These are phyloP conservation scores for Catagonus wagneri DNA, from an alignment of 2,113 vertebrate genomes.

Conservation along the genomic window DNA sequence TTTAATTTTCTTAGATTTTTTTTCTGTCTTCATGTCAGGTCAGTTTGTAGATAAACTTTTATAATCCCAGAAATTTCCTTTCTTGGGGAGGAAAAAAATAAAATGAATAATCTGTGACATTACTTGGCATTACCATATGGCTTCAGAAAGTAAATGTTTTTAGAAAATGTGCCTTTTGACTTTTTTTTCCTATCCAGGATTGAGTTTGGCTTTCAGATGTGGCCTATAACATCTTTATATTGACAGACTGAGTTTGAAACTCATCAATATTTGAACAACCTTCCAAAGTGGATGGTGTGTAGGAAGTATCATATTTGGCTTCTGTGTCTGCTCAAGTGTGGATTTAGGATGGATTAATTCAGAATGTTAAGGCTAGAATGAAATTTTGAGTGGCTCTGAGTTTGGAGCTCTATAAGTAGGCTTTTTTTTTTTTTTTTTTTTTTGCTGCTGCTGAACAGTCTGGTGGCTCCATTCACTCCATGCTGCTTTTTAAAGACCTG, in stretches of 20 bases:
- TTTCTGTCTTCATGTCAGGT: background rate
- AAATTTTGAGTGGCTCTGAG: background rate
- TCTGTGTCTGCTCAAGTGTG: background rate
- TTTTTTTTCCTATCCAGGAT: background rate
- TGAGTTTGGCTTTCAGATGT: background rate
- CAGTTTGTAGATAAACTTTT: background rate
- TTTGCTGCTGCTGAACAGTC: background rate
- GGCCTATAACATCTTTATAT: background rate
- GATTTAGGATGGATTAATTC: background rate
- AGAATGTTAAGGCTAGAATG: background rate
- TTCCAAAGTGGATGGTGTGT: background rate
- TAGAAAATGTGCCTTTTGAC: background rate
- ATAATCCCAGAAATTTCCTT: slow-evolving; percentile 9
- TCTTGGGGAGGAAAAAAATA: background rate
- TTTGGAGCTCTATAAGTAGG: background rate
- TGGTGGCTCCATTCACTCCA: background rate
- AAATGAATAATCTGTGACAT: background rate
- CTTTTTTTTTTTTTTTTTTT: background rate
- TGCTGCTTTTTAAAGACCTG: background rate
- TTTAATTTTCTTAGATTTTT: slow-evolving; percentile 19
- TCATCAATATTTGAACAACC: slow-evolving; percentile 44
- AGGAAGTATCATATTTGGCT: background rate
- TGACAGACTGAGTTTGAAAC: background rate
- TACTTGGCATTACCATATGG: background rate
- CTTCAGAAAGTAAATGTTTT: slow-evolving; percentile 11